phyloP scores from a whole-genome alignment of 2,888 invertebrate species.

The Pollenia labialis region DNA sequence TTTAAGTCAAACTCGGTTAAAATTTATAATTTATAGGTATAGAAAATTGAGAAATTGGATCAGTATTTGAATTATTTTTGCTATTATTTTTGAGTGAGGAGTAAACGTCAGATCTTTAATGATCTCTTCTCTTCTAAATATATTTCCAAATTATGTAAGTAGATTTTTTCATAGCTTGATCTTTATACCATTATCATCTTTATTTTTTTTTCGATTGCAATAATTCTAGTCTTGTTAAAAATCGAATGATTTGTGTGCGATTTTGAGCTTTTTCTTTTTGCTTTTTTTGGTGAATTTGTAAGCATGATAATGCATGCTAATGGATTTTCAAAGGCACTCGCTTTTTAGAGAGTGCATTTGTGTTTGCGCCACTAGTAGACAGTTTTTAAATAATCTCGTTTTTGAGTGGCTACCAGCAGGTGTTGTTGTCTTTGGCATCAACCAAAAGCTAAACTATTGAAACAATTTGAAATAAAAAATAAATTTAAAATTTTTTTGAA shows the following conservation, averaged over 20 bases:
- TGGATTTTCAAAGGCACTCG: slow-evolving; percentile 69
- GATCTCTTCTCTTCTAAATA: too few species aligned
- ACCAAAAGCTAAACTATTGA: slow-evolving; percentile 28
- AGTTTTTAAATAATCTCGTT: slow-evolving; percentile 68
- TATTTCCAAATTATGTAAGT: background rate
- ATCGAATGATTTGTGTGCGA: slow-evolving; percentile 63
- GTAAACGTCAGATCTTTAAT: too few species aligned
- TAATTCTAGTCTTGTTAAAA: slow-evolving; percentile 44
- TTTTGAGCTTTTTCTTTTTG: slow-evolving; percentile 9
- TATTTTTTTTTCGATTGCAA: slow-evolving; percentile 27
- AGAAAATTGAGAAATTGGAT: too few species aligned
- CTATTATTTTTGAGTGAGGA: too few species aligned
- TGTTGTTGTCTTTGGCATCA: slow-evolving; percentile 70
- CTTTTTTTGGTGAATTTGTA: slow-evolving; percentile 21
- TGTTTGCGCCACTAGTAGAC: slow-evolving; percentile 40
- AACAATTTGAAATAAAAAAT: background rate
- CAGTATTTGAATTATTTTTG: too few species aligned
- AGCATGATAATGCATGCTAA: slow-evolving; percentile 64
- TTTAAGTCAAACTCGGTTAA: too few species aligned
- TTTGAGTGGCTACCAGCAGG: slow-evolving; percentile 73
- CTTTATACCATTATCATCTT: background rate
- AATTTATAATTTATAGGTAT: too few species aligned
- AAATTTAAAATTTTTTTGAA: slow-evolving; percentile 21
- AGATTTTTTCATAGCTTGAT: background rate
- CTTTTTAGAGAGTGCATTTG: background rate